Evolutionary conservation across 2,113 vertebrate species (phyloP).

Genomic region (Notarius quadriscutis): DNA sequence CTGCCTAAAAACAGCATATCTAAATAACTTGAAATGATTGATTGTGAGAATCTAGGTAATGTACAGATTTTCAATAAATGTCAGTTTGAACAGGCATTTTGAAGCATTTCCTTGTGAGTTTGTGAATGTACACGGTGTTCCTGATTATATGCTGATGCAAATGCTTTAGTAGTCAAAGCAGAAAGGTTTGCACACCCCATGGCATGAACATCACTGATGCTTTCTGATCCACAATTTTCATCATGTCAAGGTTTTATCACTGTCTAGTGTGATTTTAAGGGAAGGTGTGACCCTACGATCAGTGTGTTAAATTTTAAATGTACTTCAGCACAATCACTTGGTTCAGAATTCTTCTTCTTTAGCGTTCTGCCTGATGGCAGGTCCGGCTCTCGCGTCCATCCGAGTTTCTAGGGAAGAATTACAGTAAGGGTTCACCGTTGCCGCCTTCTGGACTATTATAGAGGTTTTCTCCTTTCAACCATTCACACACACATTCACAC

Average conservation of each 20-base stretch:
- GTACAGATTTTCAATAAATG: slow-evolving; percentile 43
- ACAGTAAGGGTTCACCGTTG: too few relatives aligned
- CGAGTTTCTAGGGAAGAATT: too few relatives aligned
- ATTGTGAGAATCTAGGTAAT: slow-evolving; percentile 29
- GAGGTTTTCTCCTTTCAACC: too few relatives aligned
- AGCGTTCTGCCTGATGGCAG: too few relatives aligned
- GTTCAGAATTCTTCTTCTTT: not conserved
- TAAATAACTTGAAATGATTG: slow-evolving; percentile 12
- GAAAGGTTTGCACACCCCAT: not conserved
- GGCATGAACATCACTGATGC: not conserved
- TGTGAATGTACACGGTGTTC: not conserved
- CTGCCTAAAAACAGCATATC: slow-evolving; percentile 22
- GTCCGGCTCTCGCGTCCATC: too few relatives aligned
- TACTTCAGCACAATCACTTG: not conserved
- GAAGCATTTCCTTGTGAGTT: not conserved
- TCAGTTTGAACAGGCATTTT: slow-evolving; percentile 36
- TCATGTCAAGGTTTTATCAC: not conserved
- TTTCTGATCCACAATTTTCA: not conserved
- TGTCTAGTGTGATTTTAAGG: not conserved
- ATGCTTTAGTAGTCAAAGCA: not conserved
- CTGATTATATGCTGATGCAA: not conserved
- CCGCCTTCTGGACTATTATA: too few relatives aligned
- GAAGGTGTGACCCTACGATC: not conserved
- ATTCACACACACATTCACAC: too few relatives aligned
- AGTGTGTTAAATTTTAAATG: not conserved